Base-by-base conservation (phyloP, 2,113 vertebrate species). In the Takifugu flavidus region DNA sequence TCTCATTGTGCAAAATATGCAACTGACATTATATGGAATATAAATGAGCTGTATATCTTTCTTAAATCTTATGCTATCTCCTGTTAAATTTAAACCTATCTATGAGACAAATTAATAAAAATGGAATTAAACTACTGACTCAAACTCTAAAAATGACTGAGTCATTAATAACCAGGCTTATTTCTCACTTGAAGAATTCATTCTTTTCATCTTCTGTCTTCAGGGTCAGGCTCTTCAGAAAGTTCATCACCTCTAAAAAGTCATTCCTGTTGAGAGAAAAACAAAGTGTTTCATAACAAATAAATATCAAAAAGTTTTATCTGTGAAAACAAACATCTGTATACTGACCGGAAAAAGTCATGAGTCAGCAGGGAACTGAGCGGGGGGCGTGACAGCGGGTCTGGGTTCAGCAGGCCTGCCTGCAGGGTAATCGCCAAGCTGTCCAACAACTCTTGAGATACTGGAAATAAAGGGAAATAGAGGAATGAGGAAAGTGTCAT, bases 171-270 rank as follows among this genome's bases (percentile, higher is more conserved):
- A 13, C 0, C 3, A 39, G 7, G 34, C 11, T 1, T 39, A 39
- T 63, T 68, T 89, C 94, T 94, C 90, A 98, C 97, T 99, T 99
- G 82, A 99, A 99, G 79, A 99, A 98, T 76, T 97, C 96, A 8
- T 96, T 96, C 88, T 99, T 99, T 62, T 99, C 95, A 56, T 98
- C 96, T 84, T 99, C 96, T 0, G 91, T 94, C 80, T 98, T 98
- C 2, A 99, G 57, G 1, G 96, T 99, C 81, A 98, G 88, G 65
- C 93, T 94, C 87, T 94, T 96, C 80, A 99, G 86, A 87, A 99
- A 99, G 83, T 95, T 98, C 67, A 94, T 93, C 78, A 98, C 89
- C 86, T 98, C 96, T 65, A 98, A 85, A 70, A 98, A 99, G 86
- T 99, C 95, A 83, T 98, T 99, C 87, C 97, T 99, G 67, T 74